These are phyloP conservation scores for Tuta absoluta DNA, from an alignment of 2,888 invertebrate species.

Conservation along the genomic window DNA sequence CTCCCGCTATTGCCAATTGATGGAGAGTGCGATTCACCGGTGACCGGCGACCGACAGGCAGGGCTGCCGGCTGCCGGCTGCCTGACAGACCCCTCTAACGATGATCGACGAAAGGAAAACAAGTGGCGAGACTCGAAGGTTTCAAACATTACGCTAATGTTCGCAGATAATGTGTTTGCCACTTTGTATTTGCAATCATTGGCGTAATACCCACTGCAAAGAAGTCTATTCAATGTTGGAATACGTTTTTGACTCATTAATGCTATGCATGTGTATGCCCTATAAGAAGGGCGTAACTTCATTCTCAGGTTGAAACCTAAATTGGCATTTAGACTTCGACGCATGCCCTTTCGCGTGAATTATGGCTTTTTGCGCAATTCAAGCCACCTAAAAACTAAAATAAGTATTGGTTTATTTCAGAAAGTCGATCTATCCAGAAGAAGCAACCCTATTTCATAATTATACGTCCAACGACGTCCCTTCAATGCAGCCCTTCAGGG, in stretches of 20 bases:
- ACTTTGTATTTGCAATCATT: not conserved
- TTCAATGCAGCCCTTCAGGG: constrained; percentile 30
- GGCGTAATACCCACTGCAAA: not conserved
- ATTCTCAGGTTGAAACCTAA: too few species aligned
- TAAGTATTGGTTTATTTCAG: not conserved
- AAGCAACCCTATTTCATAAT: constrained; percentile 14
- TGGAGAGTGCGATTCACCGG: constrained; percentile 53
- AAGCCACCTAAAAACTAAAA: too few species aligned
- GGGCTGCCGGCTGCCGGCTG: constrained; percentile 12
- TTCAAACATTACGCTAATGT: constrained; percentile 9
- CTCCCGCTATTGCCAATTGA: constrained; percentile 66
- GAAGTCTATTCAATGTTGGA: too few species aligned
- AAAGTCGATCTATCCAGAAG: not conserved
- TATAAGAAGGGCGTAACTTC: too few species aligned
- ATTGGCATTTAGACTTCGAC: too few species aligned
- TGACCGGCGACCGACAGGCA: constrained; percentile 37
- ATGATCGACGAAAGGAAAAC: constrained; percentile 7
- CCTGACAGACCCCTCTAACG: constrained; percentile 33
- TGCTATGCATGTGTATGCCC: too few species aligned
- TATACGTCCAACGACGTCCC: constrained; percentile 15
- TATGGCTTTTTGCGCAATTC: too few species aligned
- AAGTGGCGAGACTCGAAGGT: not conserved
- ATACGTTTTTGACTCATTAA: too few species aligned
- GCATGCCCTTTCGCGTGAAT: too few species aligned
- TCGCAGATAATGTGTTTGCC: not conserved